Conservation (phyloP, 2,888 invertebrate species). For the Leptogaster cylindrica region DNA sequence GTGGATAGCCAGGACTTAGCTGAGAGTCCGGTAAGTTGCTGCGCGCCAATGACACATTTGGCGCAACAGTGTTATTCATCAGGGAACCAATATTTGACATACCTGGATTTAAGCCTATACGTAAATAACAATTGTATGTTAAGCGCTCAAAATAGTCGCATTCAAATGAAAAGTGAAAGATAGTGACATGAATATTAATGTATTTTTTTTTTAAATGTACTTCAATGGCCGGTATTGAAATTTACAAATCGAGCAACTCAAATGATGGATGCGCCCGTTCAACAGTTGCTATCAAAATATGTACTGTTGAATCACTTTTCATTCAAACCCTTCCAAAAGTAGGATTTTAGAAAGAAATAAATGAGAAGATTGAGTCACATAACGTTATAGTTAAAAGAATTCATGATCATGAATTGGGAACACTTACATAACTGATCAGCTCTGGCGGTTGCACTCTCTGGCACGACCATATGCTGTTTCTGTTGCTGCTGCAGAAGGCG, state of each 20-base stretch:
- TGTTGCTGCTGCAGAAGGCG: constrained; percentile 79
- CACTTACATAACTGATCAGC: constrained; percentile 56
- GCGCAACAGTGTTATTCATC: constrained; percentile 79
- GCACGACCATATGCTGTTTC: constrained; percentile 80
- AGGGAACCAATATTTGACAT: constrained; percentile 78
- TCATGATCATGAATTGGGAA: neutral
- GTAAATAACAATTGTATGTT: constrained; percentile 44
- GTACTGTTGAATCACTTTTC: constrained; percentile 35
- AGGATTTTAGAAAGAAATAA: constrained; percentile 30
- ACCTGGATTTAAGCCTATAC: constrained; percentile 56
- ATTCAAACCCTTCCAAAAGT: constrained; percentile 40
- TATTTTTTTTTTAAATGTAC: too few species aligned
- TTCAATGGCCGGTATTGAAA: too few species aligned
- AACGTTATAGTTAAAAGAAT: neutral
- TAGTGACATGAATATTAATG: constrained; percentile 5
- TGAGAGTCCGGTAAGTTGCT: constrained; percentile 68
- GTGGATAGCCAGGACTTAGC: constrained; percentile 70
- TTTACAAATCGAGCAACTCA: too few species aligned
- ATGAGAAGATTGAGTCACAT: constrained; percentile 22
- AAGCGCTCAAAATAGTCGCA: constrained; percentile 41
- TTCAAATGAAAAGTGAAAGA: constrained; percentile 43
- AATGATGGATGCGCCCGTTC: constrained; percentile 20
- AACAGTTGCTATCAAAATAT: neutral
- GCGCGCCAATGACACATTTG: constrained; percentile 85
- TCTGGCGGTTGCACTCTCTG: constrained; percentile 75